phyloP scores from a whole-genome alignment of 2,888 invertebrate genomes.

The Oxyscelio sp. region DNA sequence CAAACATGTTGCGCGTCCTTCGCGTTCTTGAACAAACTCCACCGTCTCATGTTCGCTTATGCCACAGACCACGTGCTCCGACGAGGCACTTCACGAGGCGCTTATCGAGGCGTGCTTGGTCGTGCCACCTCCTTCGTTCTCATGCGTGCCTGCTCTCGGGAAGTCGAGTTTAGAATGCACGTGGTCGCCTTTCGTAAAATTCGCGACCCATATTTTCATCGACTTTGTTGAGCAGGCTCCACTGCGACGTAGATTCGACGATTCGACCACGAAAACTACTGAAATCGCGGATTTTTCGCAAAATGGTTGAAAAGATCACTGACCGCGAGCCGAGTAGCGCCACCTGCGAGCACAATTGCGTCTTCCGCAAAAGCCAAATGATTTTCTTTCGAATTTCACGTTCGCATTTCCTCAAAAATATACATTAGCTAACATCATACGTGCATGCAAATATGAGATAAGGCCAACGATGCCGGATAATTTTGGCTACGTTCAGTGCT shows the following conservation, averaged over 20 bases:
- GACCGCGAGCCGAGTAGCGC: not conserved
- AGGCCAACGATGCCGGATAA: too few species aligned
- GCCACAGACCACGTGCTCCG: constrained; percentile 85
- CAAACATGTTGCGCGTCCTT: constrained; percentile 67
- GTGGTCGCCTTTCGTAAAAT: constrained; percentile 84
- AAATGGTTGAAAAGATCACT: not conserved
- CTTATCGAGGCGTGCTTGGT: not conserved
- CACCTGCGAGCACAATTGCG: not conserved
- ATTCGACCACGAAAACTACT: constrained; percentile 8
- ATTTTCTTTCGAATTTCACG: constrained; percentile 42
- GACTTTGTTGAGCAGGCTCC: constrained; percentile 59
- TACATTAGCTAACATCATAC: not conserved
- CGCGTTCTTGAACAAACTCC: constrained; percentile 64
- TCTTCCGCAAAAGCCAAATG: not conserved
- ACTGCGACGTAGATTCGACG: too few species aligned
- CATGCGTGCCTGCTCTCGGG: constrained; percentile 78
- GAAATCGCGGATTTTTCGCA: not conserved
- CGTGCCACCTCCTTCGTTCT: constrained; percentile 49
- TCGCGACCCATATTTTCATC: constrained; percentile 77
- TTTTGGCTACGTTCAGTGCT: too few species aligned
- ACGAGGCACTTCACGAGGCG: constrained; percentile 77
- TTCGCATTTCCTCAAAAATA: constrained; percentile 62
- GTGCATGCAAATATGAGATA: not conserved
- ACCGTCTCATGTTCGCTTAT: constrained; percentile 78
- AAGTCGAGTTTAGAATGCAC: constrained; percentile 87